These are phyloP conservation scores for Mizuhopecten yessoensis DNA, from an alignment of 1,140 invertebrate species.

Conservation along the genomic window DNA sequence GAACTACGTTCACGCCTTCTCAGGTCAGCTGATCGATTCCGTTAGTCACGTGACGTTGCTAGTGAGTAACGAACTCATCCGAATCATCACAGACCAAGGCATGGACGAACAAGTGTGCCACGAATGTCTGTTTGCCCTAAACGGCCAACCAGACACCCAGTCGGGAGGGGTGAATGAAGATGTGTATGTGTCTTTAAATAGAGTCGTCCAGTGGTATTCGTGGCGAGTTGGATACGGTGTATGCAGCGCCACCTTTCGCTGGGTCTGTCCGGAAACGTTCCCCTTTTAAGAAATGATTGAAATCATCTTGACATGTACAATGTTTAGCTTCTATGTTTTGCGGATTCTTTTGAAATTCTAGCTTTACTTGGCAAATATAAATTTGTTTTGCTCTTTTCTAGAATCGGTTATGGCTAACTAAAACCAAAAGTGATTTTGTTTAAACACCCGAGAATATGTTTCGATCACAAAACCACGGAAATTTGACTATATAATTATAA, in stretches of 20 bases:
- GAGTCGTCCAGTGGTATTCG: background rate
- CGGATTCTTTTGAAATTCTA: too few relatives aligned
- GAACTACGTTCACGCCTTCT: background rate
- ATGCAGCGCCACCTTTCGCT: background rate
- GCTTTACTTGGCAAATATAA: too few relatives aligned
- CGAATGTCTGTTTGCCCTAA: background rate
- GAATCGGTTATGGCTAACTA: too few relatives aligned
- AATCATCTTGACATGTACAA: too few relatives aligned
- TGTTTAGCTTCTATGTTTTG: too few relatives aligned
- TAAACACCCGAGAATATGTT: too few relatives aligned
- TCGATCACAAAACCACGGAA: too few relatives aligned
- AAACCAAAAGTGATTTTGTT: too few relatives aligned
- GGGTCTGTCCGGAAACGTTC: background rate
- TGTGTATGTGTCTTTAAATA: background rate
- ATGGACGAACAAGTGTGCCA: background rate
- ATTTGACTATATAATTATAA: too few relatives aligned
- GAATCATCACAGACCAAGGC: background rate
- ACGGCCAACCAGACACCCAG: background rate
- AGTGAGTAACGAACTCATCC: background rate
- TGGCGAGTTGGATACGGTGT: background rate
- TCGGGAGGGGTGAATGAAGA: background rate
- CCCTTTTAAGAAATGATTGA: background rate
- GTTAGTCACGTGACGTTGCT: constrained; percentile 2
- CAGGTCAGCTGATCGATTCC: constrained; percentile 28
- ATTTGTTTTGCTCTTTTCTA: too few relatives aligned